Conservation (phyloP, 2,888 invertebrate genomes). For the Perizoma affinitatum region DNA sequence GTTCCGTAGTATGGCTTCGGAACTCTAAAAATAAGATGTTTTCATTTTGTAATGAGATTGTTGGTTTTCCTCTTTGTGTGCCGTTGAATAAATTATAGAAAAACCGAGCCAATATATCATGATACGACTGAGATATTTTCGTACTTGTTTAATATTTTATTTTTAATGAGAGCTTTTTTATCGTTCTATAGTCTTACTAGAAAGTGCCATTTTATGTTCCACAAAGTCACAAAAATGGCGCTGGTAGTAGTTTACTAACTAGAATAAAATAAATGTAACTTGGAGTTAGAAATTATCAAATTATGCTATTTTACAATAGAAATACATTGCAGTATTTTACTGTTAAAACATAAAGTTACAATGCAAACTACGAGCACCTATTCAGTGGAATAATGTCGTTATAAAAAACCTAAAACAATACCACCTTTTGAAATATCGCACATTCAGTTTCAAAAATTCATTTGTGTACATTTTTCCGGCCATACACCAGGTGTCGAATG, state of each 20-base stretch:
- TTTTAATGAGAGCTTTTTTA: too few species aligned
- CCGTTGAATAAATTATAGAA: constrained; percentile 19
- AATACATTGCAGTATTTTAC: not conserved
- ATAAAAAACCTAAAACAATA: constrained; percentile 21
- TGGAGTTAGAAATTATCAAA: too few species aligned
- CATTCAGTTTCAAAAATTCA: constrained; percentile 38
- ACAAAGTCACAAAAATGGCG: too few species aligned
- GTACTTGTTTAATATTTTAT: too few species aligned
- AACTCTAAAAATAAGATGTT: constrained; percentile 8
- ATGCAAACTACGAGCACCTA: constrained; percentile 7
- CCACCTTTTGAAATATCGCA: constrained; percentile 31
- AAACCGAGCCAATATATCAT: constrained; percentile 7
- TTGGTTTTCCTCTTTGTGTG: constrained; percentile 11
- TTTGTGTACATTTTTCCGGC: constrained; percentile 30
- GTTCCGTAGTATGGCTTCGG: too few species aligned
- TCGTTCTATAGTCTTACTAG: too few species aligned
- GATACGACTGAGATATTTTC: not conserved
- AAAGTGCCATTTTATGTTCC: too few species aligned
- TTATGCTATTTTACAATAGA: too few species aligned
- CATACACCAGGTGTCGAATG: constrained; percentile 37
- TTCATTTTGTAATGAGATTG: constrained; percentile 34
- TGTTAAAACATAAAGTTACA: constrained; percentile 9
- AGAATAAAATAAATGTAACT: too few species aligned
- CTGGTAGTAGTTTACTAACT: too few species aligned
- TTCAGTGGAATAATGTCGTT: constrained; percentile 15